phyloP scores from a whole-genome alignment of 2,888 invertebrate species.

The Tetranychus piercei region DNA sequence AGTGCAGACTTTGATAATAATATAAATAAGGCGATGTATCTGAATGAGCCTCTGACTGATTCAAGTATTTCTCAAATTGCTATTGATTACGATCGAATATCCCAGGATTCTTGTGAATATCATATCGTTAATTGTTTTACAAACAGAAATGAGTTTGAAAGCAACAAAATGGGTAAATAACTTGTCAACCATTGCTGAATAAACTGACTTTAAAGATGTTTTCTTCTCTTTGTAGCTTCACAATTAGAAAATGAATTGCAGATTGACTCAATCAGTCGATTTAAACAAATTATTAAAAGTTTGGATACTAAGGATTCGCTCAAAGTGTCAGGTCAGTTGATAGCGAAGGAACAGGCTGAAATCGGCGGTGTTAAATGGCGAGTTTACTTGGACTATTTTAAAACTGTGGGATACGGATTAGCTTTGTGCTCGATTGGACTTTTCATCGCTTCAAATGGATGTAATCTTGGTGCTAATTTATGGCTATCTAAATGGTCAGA shows the following conservation, averaged over 20 bases:
- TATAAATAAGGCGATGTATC: conserved; percentile 25
- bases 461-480: conserved; percentile 24
- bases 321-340: conserved; percentile 12
- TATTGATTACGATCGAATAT: no score
- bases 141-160: no score
- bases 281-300: conserved; percentile 26
- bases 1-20: conserved; percentile 34
- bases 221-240: no score
- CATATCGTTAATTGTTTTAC: no score
- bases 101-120: no score
- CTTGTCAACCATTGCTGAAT: no score
- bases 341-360: conserved; percentile 18
- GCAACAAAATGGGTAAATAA: no score
- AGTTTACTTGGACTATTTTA: conserved; percentile 21
- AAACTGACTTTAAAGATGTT: no score
- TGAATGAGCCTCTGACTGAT: conserved; percentile 21
- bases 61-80: neutral
- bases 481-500: conserved; percentile 29
- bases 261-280: neutral
- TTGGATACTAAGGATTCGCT: neutral
- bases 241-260: neutral
- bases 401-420: conserved; percentile 29
- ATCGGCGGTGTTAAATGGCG: conserved; percentile 20
- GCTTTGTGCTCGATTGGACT: conserved; percentile 37
- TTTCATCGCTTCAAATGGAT: conserved; percentile 1